Base-by-base conservation (phyloP, 2,113 vertebrate species). In the Stegostoma tigrinum region DNA sequence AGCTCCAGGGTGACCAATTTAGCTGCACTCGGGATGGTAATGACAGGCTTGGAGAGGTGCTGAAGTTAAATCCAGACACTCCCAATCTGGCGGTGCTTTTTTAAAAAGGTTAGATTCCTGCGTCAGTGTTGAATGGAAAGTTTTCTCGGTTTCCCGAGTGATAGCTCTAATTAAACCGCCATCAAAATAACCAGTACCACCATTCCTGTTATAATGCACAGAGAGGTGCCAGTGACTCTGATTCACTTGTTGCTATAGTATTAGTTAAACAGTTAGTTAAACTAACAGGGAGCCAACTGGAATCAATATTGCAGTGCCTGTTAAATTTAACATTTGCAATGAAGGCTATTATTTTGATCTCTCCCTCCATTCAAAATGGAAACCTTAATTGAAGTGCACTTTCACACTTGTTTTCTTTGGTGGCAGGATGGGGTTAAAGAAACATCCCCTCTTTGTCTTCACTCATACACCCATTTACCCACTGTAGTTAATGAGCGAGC, bases 71-170 rank as follows among this genome's bases (percentile, higher is more conserved):
- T 95, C 12, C 67, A 72, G 93, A 72, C 23, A 23, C 19, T 95
- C 67, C 93, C 24, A 70, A 48, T 94, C 38, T 45, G 67, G 19
- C 45, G 23, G 23, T 27, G 67, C 66, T 95, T 95, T 23, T 95
- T 70, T 70, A 7, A 30, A 38, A 70, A 67, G 38, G 23, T 94
- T 48, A 70, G 67, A 72, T 72, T 95, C 68, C 94, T 75, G 94
- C 7, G 14, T 30, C 94, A 48, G 67, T 52, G 61, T 6, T 93
- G 94, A 95, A 48, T 75, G 94, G 94, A 95, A 95, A 72, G 94
- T 95, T 91, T 91, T 19, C 17, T 91, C 15, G 30, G n/a, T 72
- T 6, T 42, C 45, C 93, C 45, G 67, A 95, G 67, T 75, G 68
- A 94, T 68, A 94, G 61, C 91, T 14, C 23, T 68, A 67, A 95